These are phyloP conservation scores for Melanostigma gelatinosum DNA, from an alignment of 2,113 vertebrate species.

Conservation along the genomic window DNA sequence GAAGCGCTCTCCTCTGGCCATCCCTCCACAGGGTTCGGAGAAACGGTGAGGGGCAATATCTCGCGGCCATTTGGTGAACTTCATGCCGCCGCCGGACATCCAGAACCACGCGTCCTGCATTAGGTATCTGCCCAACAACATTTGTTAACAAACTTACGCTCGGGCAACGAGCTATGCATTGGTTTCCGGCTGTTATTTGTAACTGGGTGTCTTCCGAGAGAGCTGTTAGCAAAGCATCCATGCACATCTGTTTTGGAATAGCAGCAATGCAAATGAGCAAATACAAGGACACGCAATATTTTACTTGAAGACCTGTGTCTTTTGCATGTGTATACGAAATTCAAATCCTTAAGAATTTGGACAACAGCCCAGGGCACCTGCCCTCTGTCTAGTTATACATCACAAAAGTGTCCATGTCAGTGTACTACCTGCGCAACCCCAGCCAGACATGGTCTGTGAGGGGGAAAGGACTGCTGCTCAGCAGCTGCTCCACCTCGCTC, in stretches of 20 bases:
- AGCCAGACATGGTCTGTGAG: slow-evolving; percentile 30
- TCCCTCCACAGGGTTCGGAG: slow-evolving; percentile 29
- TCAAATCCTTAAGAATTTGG: background rate
- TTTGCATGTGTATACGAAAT: background rate
- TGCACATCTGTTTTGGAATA: background rate
- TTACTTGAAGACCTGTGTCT: background rate
- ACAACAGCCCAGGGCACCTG: background rate
- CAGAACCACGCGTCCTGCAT: slow-evolving; percentile 37
- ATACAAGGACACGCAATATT: background rate
- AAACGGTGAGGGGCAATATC: fast-evolving
- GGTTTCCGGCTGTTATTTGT: background rate
- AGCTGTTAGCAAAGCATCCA: background rate
- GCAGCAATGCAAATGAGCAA: slow-evolving; percentile 10
- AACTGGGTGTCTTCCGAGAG: background rate
- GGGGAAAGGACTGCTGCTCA: background rate
- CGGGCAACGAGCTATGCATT: background rate
- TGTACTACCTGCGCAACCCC: slow-evolving; percentile 24
- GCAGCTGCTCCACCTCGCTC: slow-evolving; percentile 20
- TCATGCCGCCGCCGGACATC: slow-evolving; percentile 39
- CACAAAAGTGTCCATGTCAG: background rate
- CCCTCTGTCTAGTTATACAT: background rate
- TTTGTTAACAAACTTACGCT: background rate
- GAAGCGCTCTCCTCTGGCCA: background rate
- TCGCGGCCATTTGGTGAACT: slow-evolving; percentile 9
- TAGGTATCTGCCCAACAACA: background rate